phyloP scores from a whole-genome alignment of 1,140 invertebrate genomes.

The Cyphomyrmex costatus region DNA sequence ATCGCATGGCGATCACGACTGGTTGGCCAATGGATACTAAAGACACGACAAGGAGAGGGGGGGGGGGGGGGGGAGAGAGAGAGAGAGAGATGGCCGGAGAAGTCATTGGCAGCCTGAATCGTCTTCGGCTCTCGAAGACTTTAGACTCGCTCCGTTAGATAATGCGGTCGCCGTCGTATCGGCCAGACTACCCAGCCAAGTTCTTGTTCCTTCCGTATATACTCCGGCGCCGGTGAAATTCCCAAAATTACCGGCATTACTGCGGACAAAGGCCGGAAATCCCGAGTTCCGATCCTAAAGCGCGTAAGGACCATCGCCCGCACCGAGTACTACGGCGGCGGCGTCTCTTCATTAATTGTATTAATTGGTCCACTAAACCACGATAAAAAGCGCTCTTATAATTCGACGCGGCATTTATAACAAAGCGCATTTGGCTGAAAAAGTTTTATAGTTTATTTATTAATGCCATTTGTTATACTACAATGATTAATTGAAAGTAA shows the following conservation, averaged over 20 bases:
- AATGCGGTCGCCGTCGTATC: constrained; percentile 73
- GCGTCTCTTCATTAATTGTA: constrained; percentile 52
- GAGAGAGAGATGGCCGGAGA: constrained; percentile 48
- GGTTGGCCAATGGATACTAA: constrained; percentile 69
- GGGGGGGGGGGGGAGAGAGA: not conserved
- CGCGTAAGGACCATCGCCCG: constrained; percentile 7
- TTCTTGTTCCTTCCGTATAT: constrained; percentile 73
- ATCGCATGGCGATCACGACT: constrained; percentile 55
- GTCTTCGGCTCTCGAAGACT: constrained; percentile 66
- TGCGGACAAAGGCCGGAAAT: constrained; percentile 68
- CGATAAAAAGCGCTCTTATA: constrained; percentile 28
- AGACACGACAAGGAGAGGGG: constrained; percentile 16
- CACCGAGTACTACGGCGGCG: not conserved
- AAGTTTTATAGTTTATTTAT: not conserved
- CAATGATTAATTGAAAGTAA: constrained; percentile 1
- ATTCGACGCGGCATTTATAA: not conserved
- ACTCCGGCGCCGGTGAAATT: constrained; percentile 67
- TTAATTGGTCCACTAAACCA: constrained; percentile 48
- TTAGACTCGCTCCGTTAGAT: constrained; percentile 77
- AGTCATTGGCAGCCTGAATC: constrained; percentile 69
- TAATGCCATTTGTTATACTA: not conserved
- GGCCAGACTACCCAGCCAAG: constrained; percentile 64
- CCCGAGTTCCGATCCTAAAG: constrained; percentile 67
- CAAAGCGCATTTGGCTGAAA: not conserved
- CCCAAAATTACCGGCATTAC: constrained; percentile 78